A percentile compares a stretch with the other conserved stretches of the same genome.
phyloP scores from a whole-genome alignment of 2,888 invertebrate species.

The Dione vanillae region DNA sequence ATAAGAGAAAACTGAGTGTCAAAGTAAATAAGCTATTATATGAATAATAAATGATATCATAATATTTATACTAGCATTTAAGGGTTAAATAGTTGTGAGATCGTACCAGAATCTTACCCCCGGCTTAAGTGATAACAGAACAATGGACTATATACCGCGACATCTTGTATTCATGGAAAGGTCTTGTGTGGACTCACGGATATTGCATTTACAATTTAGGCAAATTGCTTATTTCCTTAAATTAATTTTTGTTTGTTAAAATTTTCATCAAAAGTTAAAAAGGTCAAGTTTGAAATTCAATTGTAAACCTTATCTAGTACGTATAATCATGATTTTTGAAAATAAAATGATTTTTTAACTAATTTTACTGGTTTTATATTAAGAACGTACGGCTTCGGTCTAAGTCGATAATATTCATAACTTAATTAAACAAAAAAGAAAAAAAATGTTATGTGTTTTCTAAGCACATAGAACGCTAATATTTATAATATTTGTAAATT shows the following conservation, averaged over 20 bases:
- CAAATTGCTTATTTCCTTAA: not conserved
- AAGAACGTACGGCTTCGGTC: no score
- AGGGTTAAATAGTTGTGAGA: slow-evolving; percentile 56
- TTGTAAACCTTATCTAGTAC: no score
- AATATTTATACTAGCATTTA: slow-evolving; percentile 56
- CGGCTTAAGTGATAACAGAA: slow-evolving; percentile 64
- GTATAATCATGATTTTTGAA: no score
- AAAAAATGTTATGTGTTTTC: no score
- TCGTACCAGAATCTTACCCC: slow-evolving; percentile 61
- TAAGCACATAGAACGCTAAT: no score
- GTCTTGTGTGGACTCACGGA: slow-evolving; percentile 51
- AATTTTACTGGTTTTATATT: no score
- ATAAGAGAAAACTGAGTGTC: not conserved
- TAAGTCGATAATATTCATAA: no score
- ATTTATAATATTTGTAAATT: not conserved
- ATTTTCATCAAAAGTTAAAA: not conserved
- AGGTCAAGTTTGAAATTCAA: no score
- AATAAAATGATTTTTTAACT: no score
- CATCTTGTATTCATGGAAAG: slow-evolving; percentile 76
- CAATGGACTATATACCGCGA: slow-evolving; percentile 61
- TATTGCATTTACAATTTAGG: slow-evolving; percentile 31
- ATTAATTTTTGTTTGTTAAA: not conserved
- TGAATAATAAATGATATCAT: slow-evolving; percentile 12
- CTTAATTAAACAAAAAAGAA: no score
- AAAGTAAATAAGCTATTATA: slow-evolving; percentile 8